Base-by-base conservation (phyloP, 2,888 invertebrate genomes). In the Acholoe squamosa region DNA sequence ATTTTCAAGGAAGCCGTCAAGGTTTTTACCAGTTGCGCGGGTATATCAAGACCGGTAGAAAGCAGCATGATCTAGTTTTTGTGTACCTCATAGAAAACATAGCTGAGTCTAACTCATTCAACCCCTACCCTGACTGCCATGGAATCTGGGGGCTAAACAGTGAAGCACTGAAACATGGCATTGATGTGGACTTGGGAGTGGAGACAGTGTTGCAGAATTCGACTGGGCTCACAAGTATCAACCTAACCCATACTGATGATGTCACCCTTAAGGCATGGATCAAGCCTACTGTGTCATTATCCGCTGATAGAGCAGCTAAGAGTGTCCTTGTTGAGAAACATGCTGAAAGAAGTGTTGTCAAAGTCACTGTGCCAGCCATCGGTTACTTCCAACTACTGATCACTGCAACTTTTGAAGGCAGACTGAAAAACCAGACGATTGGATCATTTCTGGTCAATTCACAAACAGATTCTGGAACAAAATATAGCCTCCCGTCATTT, bases 31-130 rank as follows among this genome's bases (percentile, higher is more conserved):
- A 86, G 25, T 22, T 86, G 0, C 14, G 56, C 16, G 54, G n/a
- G 19, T 86, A 86, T 52, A 54, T 31, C 0, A 86, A 54, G 28
- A 33, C 25, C 28, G 19, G 12, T 54, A 28, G 16, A 0, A 54
- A 33, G 14, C 51, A 54, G 25, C 56, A 25, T 31, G 86, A 54
- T 14, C 54, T 86, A 54, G 31, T 86, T 5, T 86, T 86, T 86
- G 86, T 86, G 22, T 86, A 31, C 33, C 54, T 86, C 25, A 86
- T 86, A 25, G 54, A 86, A 22, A 56, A 54, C 28, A 31, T 86
- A 25, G 86, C 12, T 7, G 54, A 86, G 52, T 52, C 12, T 52
- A 28, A 5, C 31, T n/a, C 14, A 33, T 86, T 16, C 10, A 54
- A n/a, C 5, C 54, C 86, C 14, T 86, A 31, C 19, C 86, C 86